Evolutionary conservation across 2,113 vertebrate genomes (phyloP).

Genomic region (Geothlypis trichas): DNA sequence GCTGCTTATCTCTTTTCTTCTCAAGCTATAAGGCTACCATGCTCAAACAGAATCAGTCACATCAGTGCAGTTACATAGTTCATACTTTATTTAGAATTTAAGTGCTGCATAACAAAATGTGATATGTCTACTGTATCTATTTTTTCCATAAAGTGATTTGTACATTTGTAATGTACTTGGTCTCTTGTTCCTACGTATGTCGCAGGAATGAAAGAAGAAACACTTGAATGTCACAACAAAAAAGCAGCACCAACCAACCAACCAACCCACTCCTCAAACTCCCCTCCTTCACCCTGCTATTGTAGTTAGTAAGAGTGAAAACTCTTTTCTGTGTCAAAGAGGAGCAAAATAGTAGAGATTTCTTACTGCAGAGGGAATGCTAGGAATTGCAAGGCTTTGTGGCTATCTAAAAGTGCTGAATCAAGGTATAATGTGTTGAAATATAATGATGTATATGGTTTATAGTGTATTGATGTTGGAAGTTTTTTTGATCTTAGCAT

Average conservation of each 20-base stretch:
- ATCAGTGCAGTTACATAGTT: background rate
- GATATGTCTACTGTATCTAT: background rate
- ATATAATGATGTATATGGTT: background rate
- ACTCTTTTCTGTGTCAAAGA: background rate
- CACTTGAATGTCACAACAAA: background rate
- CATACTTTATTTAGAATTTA: background rate
- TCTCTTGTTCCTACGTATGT: background rate
- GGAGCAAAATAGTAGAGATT: background rate
- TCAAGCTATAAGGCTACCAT: accelerated
- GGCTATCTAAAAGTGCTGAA: background rate
- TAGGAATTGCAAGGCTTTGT: background rate
- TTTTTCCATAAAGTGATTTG: background rate
- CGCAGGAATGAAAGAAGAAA: background rate
- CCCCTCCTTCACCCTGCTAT: accelerated
- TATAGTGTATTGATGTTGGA: background rate
- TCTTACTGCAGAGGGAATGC: background rate
- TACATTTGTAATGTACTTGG: background rate
- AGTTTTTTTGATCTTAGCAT: background rate
- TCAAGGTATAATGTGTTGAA: background rate
- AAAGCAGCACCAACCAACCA: background rate
- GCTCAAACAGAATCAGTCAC: background rate
- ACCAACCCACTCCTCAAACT: background rate
- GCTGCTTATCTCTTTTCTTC: background rate
- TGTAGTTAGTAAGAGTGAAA: background rate
- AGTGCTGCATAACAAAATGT: background rate